Conservation (phyloP, 2,113 vertebrate genomes). For the Heterotilapia buettikoferi region DNA sequence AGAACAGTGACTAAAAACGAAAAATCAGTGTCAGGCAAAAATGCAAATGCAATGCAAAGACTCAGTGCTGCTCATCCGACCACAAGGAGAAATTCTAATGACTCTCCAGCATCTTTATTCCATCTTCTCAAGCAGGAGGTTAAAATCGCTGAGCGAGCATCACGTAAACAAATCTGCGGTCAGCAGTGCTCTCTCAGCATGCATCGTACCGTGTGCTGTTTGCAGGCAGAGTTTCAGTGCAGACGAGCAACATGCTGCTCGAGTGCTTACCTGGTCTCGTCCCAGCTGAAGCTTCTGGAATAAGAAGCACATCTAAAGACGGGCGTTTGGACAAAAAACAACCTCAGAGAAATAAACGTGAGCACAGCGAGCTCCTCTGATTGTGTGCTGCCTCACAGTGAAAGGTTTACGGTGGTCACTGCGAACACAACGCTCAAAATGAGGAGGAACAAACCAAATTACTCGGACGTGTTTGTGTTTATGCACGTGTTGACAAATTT, state of each 20-base stretch:
- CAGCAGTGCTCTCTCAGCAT: neutral
- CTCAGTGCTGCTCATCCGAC: neutral
- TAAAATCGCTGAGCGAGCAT: neutral
- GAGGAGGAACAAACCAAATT: neutral
- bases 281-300: slow-evolving; percentile 91
- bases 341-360: neutral
- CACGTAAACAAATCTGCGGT: neutral
- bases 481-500: neutral
- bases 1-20: neutral
- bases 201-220: neutral
- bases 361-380: neutral
- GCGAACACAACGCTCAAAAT: neutral
- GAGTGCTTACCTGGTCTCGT: slow-evolving; percentile 83
- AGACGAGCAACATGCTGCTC: slow-evolving; percentile 46
- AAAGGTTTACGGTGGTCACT: neutral
- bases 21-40: neutral
- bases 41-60: neutral
- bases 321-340: neutral
- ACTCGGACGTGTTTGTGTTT: neutral
- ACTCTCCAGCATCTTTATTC: neutral
- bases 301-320: slow-evolving; percentile 67
- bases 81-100: neutral
- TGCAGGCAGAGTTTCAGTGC: slow-evolving; percentile 1
- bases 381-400: neutral
- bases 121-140: neutral